A percentile compares a stretch with the other conserved stretches of the same genome.
phyloP scores from a whole-genome alignment of 2,888 invertebrate species.

The Chouioia cunea region DNA sequence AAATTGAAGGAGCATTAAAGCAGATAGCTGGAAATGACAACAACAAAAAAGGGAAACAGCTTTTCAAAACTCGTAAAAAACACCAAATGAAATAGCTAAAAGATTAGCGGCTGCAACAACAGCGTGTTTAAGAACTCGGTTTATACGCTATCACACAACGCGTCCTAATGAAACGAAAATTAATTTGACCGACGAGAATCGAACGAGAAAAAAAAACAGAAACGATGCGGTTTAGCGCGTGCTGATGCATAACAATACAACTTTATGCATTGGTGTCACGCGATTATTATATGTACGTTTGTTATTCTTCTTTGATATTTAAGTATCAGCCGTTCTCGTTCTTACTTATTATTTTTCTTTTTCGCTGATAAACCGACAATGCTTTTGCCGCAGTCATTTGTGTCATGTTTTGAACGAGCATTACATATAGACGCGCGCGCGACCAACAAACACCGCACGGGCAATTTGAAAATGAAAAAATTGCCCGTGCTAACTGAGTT shows the following conservation, averaged over 20 bases:
- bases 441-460: too few species aligned
- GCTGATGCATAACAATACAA: constrained; percentile 10
- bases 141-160: neutral
- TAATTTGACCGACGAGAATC: constrained; percentile 35
- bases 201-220: constrained; percentile 9
- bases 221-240: constrained; percentile 9
- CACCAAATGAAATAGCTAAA: constrained; percentile 10
- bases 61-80: neutral
- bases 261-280: constrained; percentile 40
- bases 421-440: too few species aligned
- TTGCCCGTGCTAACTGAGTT: too few species aligned
- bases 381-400: constrained; percentile 9
- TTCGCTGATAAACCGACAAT: neutral
- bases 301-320: constrained; percentile 19
- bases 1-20: constrained; percentile 11
- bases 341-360: constrained; percentile 18
- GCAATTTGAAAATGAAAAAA: too few species aligned
- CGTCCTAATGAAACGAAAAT: constrained; percentile 39
- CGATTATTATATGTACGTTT: constrained; percentile 18
- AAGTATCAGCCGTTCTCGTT: constrained; percentile 16
- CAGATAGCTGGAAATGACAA: neutral
- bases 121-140: neutral
- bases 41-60: too few species aligned
- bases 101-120: constrained; percentile 6
- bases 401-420: constrained; percentile 2